A percentile compares a stretch with the other conserved stretches of the same genome.
Conservation (phyloP, 1,140 invertebrate genomes). For the Harpegnathos saltator region DNA sequence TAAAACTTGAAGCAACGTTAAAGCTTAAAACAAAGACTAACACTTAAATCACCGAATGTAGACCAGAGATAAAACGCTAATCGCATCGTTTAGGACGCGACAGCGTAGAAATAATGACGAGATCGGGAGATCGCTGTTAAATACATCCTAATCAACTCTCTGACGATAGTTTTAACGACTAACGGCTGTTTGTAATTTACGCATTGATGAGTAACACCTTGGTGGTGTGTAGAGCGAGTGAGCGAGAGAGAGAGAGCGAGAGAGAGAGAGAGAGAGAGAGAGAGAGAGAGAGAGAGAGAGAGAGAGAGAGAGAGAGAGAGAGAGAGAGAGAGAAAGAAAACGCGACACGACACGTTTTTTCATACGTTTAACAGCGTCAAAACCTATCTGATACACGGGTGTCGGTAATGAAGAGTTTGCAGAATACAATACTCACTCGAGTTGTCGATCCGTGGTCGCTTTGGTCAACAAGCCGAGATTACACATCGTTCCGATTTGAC, state of each 20-base stretch:
- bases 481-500: slow-evolving; percentile 10
- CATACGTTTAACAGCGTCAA: slow-evolving; percentile 1
- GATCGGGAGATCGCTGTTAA: neutral
- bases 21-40: no score
- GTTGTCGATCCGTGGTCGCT: neutral
- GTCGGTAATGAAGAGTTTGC: neutral
- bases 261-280: no score
- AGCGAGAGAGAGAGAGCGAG: no score
- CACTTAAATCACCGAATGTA: no score
- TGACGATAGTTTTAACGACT: slow-evolving; percentile 32
- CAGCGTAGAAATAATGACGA: neutral
- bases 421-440: slow-evolving; percentile 10
- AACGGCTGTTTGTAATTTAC: slow-evolving; percentile 21
- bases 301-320: no score
- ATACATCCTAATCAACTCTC: neutral
- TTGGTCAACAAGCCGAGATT: slow-evolving; percentile 1
- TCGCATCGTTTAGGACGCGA: neutral
- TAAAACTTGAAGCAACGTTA: no score
- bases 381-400: neutral
- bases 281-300: no score
- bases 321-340: neutral
- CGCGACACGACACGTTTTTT: neutral
- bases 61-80: neutral
- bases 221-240: no score
- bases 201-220: slow-evolving; percentile 12